Evolutionary conservation across 2,113 vertebrate genomes (phyloP).

Genomic region (Trogon melanurus): DNA sequence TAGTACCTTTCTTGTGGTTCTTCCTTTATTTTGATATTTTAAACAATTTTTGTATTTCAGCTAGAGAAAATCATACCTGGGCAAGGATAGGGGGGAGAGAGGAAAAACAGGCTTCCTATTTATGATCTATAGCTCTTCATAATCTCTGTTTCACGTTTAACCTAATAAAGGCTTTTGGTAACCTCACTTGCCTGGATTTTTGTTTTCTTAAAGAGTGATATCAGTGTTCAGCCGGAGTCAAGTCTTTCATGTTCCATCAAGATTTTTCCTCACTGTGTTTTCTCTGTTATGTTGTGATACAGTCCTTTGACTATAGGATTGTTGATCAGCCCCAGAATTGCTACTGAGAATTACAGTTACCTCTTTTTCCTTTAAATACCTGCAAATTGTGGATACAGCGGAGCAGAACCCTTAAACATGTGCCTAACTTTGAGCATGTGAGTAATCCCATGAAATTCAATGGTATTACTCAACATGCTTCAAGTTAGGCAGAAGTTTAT

Average conservation of each 20-base stretch:
- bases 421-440: background rate
- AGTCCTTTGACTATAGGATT: background rate
- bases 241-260: background rate
- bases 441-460: background rate
- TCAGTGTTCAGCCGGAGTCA: background rate
- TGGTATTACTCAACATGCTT: background rate
- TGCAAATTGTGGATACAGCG: background rate
- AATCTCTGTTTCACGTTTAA: background rate
- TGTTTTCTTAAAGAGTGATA: background rate
- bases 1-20: background rate
- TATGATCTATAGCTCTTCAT: background rate
- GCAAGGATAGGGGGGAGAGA: background rate
- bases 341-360: background rate
- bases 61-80: background rate
- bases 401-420: background rate
- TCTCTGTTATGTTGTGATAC: background rate
- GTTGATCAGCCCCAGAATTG: background rate
- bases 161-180: background rate
- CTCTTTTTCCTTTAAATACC: background rate
- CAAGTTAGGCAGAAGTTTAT: conserved; percentile 1
- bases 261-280: background rate
- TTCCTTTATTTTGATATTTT: conserved; percentile 13
- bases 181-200: background rate
- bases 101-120: background rate
- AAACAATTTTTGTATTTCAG: background rate